phyloP scores from a whole-genome alignment of 2,888 invertebrate genomes.

The Lasioglossum villosulum region DNA sequence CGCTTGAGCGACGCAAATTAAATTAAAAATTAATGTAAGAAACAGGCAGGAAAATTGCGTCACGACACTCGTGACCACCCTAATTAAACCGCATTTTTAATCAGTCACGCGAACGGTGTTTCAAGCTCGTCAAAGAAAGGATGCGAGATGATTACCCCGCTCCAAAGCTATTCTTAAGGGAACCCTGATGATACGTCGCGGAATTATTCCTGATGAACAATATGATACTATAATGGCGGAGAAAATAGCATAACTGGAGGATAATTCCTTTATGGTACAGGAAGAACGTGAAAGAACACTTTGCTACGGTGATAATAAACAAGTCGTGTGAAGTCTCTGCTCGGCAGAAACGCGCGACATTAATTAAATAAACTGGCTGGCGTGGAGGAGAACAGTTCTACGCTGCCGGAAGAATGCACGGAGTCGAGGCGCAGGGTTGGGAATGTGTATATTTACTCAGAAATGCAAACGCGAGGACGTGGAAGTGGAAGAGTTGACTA shows the following conservation, averaged over 20 bases:
- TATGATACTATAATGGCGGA: constrained; percentile 13
- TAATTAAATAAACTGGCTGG: constrained; percentile 37
- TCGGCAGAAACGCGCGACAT: constrained; percentile 9
- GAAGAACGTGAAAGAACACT: constrained; percentile 23
- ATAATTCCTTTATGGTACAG: constrained; percentile 14
- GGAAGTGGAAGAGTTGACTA: background rate
- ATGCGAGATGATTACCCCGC: background rate
- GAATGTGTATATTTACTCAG: background rate
- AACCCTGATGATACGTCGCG: background rate
- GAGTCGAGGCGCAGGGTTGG: background rate
- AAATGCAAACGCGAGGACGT: background rate
- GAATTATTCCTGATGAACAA: background rate
- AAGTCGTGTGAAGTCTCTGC: constrained; percentile 41
- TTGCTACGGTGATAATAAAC: constrained; percentile 25
- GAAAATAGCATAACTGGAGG: constrained; percentile 21
- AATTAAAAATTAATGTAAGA: background rate
- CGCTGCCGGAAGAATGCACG: constrained; percentile 16
- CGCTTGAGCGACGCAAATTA: background rate
- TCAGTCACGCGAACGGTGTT: background rate
- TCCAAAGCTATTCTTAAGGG: background rate
- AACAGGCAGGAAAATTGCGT: too few species aligned
- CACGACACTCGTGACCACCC: background rate
- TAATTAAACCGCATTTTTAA: background rate
- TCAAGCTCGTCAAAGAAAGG: background rate
- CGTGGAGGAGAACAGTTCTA: background rate